Evolutionary conservation across 2,888 invertebrate species (phyloP).

Genomic region (Camptogramma bilineatum): DNA sequence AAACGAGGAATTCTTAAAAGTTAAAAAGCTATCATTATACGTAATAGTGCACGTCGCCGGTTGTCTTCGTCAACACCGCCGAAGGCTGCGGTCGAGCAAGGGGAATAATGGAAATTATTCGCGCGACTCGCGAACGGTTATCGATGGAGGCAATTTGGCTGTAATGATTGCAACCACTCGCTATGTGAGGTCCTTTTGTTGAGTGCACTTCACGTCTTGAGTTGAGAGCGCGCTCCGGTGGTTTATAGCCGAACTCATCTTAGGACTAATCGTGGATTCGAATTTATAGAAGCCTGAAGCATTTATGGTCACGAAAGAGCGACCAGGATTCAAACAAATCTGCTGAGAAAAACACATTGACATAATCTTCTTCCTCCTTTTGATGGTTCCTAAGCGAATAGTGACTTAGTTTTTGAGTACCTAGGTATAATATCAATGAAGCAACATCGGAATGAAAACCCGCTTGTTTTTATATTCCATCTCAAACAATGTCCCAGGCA

Average conservation of each 20-base stretch:
- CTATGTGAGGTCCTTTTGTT: conserved; percentile 29
- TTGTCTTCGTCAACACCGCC: conserved; percentile 61
- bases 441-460: too few species aligned
- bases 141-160: conserved; percentile 71
- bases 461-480: too few species aligned
- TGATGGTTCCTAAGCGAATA: background rate
- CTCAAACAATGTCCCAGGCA: too few species aligned
- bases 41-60: conserved; percentile 39
- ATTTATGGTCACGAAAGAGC: background rate
- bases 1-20: background rate
- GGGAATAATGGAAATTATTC: conserved; percentile 72
- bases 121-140: conserved; percentile 68
- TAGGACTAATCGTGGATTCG: background rate
- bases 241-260: background rate
- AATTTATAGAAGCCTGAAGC: background rate
- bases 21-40: background rate
- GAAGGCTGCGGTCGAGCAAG: conserved; percentile 56
- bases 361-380: background rate
- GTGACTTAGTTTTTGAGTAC: background rate
- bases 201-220: conserved; percentile 12
- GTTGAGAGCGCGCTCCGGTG: background rate
- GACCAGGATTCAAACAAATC: background rate
- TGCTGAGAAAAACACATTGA: background rate
- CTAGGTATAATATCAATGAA: too few species aligned
- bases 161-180: conserved; percentile 40